Base-by-base conservation (phyloP, 2,888 invertebrate species). In the Salticus scenicus region DNA sequence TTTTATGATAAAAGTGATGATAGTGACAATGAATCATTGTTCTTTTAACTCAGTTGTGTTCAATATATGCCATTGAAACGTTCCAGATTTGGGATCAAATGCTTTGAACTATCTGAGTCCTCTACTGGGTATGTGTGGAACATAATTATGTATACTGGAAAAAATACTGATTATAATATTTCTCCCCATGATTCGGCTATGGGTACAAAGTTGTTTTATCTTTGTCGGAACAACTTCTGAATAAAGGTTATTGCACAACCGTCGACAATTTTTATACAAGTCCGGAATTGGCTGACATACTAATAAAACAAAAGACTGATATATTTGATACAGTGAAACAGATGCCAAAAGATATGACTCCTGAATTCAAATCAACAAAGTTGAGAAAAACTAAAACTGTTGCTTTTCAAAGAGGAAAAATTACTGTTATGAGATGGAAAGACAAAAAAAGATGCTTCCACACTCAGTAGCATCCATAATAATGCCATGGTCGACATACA, bases 101-200 rank as follows among this genome's bases (percentile, higher is more conserved):
- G 51, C 17, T 51, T 51, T 51, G 51, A 51, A 51, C 51, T 51
- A 51, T 51, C 8, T 20, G 51, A 51, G 17, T 51, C 51, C 51
- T 51, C 51, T 51, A 51, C 51, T 51, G 51, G 51, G 51, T 51
- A 5, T 51, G 51, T 51, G 37, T 37, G 37, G 57, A 57, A 57
- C 20, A 20, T 57, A 57, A 57, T n/a, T 20, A 57, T 57, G 1
- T 57, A n/a, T 57, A 20, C 57, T n/a, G 57, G 57, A 20, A 5
- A 20, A 57, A 5, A 20, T 57, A 20, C 37, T 7, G 37, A 37
- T 37, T 37, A 37, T 37, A 37, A 4, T 10, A 37, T 57, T 57
- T 57, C 7, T n/a, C 57, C 57, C 1, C 1, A 14, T 1, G 20
- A 20, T 20, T 20, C 20, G 20, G 7, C 57, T 57, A 20, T 57